phyloP scores from a whole-genome alignment of 2,888 invertebrate genomes.

The Troglohyphantes excavatus region DNA sequence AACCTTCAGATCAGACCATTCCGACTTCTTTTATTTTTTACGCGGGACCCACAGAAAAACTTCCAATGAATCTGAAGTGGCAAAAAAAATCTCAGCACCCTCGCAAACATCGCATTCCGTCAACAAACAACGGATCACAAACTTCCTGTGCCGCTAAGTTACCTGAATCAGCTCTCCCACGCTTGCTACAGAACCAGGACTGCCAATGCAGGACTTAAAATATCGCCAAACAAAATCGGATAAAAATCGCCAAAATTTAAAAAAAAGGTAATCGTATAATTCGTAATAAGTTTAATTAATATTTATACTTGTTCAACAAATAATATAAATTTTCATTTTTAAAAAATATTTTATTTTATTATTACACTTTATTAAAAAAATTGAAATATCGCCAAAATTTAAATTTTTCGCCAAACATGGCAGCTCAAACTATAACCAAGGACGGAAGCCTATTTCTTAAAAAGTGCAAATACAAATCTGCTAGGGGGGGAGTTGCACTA shows the following conservation, averaged over 20 bases:
- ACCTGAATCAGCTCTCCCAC: conserved; percentile 48
- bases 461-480: conserved; percentile 4
- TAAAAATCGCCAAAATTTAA: neutral
- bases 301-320: too few species aligned
- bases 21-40: neutral
- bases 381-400: too few species aligned
- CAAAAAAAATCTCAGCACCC: conserved; percentile 41
- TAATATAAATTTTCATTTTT: too few species aligned
- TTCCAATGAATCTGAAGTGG: neutral
- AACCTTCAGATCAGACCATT: neutral
- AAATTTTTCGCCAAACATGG: too few species aligned
- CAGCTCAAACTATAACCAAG: too few species aligned
- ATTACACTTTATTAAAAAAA: too few species aligned
- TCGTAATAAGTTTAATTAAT: too few species aligned
- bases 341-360: too few species aligned
- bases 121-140: conserved; percentile 64
- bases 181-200: conserved; percentile 17
- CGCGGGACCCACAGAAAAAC: neutral
- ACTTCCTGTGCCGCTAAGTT: conserved; percentile 40
- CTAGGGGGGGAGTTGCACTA: neutral
- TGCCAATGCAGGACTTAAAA: neutral
- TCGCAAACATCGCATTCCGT: conserved; percentile 46
- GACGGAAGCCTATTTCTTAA: neutral
- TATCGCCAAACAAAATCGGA: neutral
- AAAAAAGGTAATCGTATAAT: too few species aligned